Evolutionary conservation across 64 coral and sea anemone species (phyloP).

Genomic region (Montipora cactus): DNA sequence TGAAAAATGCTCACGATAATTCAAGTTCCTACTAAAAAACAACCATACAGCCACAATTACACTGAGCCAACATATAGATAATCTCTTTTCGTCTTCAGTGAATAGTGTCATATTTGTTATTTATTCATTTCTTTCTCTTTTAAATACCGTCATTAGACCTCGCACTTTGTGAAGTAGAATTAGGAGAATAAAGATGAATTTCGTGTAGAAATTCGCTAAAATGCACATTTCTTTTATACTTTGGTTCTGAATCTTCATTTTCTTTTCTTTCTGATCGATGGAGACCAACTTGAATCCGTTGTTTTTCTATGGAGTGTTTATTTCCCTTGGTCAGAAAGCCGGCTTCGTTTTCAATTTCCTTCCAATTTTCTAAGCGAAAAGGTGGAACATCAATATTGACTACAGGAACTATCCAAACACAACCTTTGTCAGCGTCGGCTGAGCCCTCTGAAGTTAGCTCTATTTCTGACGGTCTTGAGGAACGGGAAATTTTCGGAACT

Average conservation of each 20-base stretch:
- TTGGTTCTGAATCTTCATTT: constrained; percentile 2
- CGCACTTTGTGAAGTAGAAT: constrained; percentile 13
- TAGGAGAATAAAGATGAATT: constrained; percentile 67
- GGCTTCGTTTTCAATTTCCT: constrained; percentile 21
- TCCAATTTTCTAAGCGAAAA: constrained; percentile 41
- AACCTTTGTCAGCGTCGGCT: neutral
- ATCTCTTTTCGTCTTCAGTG: neutral
- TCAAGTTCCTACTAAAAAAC: too few relatives aligned
- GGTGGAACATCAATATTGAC: constrained; percentile 44
- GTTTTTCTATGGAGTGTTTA: neutral
- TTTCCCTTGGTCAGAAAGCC: neutral
- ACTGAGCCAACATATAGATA: neutral
- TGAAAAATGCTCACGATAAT: too few relatives aligned
- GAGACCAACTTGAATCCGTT: neutral
- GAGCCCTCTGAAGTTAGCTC: neutral
- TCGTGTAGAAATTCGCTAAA: constrained; percentile 72
- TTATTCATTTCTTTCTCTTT: constrained; percentile 7
- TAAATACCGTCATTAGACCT: constrained; percentile 6
- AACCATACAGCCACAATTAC: too few relatives aligned
- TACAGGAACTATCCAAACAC: constrained; percentile 28
- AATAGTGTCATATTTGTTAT: neutral
- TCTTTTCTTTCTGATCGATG: neutral
- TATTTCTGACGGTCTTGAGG: neutral
- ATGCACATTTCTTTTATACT: constrained; percentile 67
- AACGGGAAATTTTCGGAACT: neutral